Conservation (phyloP, 2,113 vertebrate genomes). For the Nematolebias whitei region DNA sequence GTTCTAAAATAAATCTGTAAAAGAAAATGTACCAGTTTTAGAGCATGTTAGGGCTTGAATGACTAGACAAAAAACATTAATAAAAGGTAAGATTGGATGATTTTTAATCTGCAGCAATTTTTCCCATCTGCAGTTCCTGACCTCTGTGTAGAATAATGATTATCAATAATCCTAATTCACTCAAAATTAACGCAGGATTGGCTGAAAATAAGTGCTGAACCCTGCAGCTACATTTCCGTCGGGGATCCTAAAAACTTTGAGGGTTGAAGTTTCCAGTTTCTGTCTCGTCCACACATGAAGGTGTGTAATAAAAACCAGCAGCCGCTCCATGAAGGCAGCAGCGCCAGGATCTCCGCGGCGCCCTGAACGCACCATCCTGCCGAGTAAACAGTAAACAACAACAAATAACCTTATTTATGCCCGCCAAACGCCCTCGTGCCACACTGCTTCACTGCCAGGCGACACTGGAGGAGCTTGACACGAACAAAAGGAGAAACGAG, state of each 20-base stretch:
- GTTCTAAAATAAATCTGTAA: background rate
- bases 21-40: background rate
- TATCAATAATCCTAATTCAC: too few relatives aligned
- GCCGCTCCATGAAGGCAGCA: slow-evolving; percentile 71
- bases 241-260: background rate
- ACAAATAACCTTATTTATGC: slow-evolving; percentile 15
- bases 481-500: background rate
- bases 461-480: background rate
- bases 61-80: background rate
- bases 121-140: too few relatives aligned
- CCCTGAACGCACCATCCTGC: slow-evolving; percentile 39
- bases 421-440: background rate
- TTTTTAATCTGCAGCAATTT: too few relatives aligned
- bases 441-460: too few relatives aligned
- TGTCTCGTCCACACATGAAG: slow-evolving; percentile 19
- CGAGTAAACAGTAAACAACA: slow-evolving; percentile 27
- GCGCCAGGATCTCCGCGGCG: slow-evolving; percentile 66
- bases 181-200: background rate
- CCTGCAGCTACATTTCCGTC: background rate
- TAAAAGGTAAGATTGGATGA: too few relatives aligned
- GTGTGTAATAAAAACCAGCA: slow-evolving; percentile 41
- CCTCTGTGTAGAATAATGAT: too few relatives aligned
- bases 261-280: background rate
- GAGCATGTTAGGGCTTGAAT: background rate
- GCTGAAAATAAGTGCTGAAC: slow-evolving; percentile 18